Evolutionary conservation across 2,797 vertebrate genomes (phyloP).

Genomic region (Scolopax rusticola): DNA sequence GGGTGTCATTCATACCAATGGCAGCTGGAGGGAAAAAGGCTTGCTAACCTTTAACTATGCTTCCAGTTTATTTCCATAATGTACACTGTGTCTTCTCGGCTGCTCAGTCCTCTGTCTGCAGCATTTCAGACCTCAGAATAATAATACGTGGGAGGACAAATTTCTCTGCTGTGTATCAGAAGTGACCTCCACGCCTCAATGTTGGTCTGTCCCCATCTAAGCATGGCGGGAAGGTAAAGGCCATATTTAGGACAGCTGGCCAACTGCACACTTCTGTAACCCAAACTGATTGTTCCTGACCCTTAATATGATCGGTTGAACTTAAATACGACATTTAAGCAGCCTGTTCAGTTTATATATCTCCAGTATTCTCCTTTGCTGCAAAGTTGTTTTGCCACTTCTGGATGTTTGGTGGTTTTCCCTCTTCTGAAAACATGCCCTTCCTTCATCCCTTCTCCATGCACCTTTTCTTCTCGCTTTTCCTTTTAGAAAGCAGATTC

Average conservation of each 20-base stretch:
- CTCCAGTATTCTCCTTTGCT: background rate
- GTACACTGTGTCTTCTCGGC: background rate
- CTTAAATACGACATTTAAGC: background rate
- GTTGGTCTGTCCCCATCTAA: background rate
- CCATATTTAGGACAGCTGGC: background rate
- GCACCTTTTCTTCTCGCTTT: background rate
- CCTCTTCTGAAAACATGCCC: background rate
- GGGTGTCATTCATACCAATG: background rate
- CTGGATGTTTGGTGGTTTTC: background rate
- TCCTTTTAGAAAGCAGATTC: background rate
- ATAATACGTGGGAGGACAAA: background rate
- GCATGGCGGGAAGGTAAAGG: background rate
- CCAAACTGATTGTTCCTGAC: background rate
- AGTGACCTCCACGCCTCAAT: background rate
- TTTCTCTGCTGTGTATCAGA: background rate
- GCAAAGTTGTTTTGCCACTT: background rate
- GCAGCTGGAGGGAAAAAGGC: background rate
- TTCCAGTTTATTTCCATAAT: constrained; percentile 29
- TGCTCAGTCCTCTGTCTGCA: background rate
- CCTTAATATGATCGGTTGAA: background rate
- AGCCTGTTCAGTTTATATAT: background rate
- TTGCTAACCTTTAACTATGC: constrained; percentile 8
- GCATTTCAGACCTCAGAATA: background rate
- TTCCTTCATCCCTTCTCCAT: background rate
- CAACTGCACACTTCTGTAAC: background rate